Conservation (phyloP, 1,140 invertebrate species). For the Hirudo medicinalis region DNA sequence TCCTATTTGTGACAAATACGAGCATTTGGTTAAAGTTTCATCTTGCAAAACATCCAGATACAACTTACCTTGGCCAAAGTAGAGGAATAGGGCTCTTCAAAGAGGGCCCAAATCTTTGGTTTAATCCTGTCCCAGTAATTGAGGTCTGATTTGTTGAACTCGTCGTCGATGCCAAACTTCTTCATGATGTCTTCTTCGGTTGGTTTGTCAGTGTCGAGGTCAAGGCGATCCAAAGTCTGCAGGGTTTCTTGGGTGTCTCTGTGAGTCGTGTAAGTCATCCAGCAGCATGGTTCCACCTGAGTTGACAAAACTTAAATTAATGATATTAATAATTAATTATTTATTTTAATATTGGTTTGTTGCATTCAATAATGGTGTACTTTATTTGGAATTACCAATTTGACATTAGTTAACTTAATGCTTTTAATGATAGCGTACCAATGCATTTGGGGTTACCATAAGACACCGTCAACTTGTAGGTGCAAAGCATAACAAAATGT, state of each 20-base stretch:
- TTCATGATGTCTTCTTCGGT: conserved; percentile 17
- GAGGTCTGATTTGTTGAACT: neutral
- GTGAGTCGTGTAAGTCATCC: conserved; percentile 90
- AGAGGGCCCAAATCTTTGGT: conserved; percentile 39
- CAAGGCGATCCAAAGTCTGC: conserved; percentile 20
- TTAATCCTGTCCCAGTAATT: conserved; percentile 12
- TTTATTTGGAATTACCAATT: too few species aligned
- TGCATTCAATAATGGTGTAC: too few species aligned
- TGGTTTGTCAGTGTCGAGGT: conserved; percentile 18
- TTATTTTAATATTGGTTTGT: too few species aligned
- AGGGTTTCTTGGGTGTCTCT: conserved; percentile 58
- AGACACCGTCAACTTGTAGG: too few species aligned
- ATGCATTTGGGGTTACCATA: too few species aligned
- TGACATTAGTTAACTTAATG: too few species aligned
- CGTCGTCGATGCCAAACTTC: conserved; percentile 17
- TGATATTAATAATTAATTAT: too few species aligned
- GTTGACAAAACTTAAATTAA: conserved; percentile 26
- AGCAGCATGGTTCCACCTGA: conserved; percentile 87
- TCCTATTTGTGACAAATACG: too few species aligned
- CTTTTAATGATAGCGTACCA: too few species aligned
- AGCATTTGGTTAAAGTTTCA: too few species aligned
- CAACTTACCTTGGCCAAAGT: conserved; percentile 28
- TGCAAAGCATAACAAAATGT: too few species aligned
- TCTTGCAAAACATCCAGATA: too few species aligned
- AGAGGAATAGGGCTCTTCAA: conserved; percentile 41